These are phyloP conservation scores for Oncopeltus fasciatus DNA, from an alignment of 1,140 invertebrate genomes.

Conservation along the genomic window DNA sequence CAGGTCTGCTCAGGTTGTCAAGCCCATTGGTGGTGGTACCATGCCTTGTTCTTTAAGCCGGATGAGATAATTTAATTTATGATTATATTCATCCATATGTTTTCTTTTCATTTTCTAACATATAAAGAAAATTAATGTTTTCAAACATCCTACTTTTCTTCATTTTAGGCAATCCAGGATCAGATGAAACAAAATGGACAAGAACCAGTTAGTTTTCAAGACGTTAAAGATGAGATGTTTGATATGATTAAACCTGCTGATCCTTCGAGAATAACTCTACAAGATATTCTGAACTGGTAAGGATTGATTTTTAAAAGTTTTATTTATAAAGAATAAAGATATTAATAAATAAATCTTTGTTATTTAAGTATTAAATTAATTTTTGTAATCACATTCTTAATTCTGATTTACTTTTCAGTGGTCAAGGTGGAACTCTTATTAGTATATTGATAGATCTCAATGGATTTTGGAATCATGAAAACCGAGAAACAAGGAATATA, in stretches of 20 bases:
- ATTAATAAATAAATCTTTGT: neutral
- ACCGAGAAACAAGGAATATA: conserved; percentile 61
- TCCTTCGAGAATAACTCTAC: conserved; percentile 69
- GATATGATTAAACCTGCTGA: conserved; percentile 89
- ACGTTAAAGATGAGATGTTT: conserved; percentile 95
- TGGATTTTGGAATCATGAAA: conserved; percentile 93
- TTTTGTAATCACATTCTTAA: too few species aligned
- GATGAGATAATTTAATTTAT: too few species aligned
- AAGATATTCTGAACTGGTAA: conserved; percentile 57
- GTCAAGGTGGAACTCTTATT: conserved; percentile 83
- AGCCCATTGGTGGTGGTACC: too few species aligned
- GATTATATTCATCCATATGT: too few species aligned
- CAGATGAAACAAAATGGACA: conserved; percentile 72
- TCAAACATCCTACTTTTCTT: too few species aligned
- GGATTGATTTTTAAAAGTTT: neutral
- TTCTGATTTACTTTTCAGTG: conserved; percentile 44
- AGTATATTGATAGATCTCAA: conserved; percentile 91
- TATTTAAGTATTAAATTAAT: neutral
- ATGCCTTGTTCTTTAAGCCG: too few species aligned
- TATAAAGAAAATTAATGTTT: too few species aligned
- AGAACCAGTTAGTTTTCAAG: conserved; percentile 77
- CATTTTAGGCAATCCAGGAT: conserved; percentile 50
- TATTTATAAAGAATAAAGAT: neutral
- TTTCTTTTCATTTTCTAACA: too few species aligned
- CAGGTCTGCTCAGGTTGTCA: too few species aligned